Evolutionary conservation across 1,140 invertebrate genomes (phyloP).

Genomic region (Gyrodactylus salaris): DNA sequence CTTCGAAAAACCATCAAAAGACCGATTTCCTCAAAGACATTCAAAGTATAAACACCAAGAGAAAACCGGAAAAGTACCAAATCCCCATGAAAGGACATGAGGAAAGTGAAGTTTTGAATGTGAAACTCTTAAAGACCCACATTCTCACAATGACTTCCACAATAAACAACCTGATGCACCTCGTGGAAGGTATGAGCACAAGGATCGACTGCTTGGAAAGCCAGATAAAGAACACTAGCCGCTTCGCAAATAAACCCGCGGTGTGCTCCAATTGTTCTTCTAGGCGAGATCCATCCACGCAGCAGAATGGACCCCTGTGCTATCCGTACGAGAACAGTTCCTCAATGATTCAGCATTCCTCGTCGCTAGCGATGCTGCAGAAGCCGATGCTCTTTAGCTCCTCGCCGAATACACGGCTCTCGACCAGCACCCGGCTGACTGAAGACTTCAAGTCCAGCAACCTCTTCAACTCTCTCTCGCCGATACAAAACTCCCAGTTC

Average conservation of each 20-base stretch:
- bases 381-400: background rate
- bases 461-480: background rate
- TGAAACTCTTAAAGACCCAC: background rate
- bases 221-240: background rate
- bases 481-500: no score
- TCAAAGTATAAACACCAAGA: no score
- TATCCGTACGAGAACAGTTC: background rate
- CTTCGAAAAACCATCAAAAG: background rate
- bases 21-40: background rate
- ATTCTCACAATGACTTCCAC: background rate
- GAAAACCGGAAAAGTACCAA: no score
- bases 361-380: background rate
- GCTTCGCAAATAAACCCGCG: no score
- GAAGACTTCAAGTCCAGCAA: background rate
- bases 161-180: background rate
- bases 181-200: background rate
- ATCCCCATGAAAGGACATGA: no score
- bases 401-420: background rate
- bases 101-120: background rate
- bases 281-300: background rate
- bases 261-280: background rate
- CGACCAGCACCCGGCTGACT: background rate
- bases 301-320: no score
- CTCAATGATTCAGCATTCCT: background rate
- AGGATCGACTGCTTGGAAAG: background rate